Percentiles rank a stretch among this genome's conserved stretches.
Evolutionary conservation across 2,797 vertebrate genomes (phyloP).

Genomic region (Stomatorhinus walkeri): DNA sequence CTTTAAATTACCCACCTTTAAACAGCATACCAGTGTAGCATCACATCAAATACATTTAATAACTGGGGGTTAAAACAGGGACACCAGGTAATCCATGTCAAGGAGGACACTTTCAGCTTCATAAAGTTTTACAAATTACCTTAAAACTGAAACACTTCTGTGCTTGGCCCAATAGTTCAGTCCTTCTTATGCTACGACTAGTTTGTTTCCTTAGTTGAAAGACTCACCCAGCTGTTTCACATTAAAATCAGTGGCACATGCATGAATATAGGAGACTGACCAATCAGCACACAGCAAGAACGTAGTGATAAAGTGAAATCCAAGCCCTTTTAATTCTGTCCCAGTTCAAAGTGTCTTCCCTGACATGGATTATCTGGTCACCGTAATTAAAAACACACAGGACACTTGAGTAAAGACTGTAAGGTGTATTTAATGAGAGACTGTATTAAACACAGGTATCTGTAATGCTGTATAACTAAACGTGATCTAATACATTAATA

Average conservation of each 20-base stretch:
- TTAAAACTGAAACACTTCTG: neutral
- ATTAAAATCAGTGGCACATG: neutral
- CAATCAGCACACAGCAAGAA: neutral
- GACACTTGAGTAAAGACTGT: neutral
- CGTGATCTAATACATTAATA: conserved; percentile 46
- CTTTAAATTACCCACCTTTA: neutral
- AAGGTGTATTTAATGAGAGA: conserved; percentile 28
- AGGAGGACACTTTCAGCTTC: neutral
- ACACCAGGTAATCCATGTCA: neutral
- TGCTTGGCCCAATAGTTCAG: neutral
- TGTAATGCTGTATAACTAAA: conserved; percentile 51
- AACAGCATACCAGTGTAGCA: neutral
- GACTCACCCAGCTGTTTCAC: neutral
- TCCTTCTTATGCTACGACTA: neutral
- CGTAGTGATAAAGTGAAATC: neutral
- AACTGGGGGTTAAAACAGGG: neutral
- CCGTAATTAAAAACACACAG: neutral
- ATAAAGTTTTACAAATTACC: neutral
- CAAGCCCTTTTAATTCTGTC: neutral
- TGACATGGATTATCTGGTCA: neutral
- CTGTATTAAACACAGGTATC: conserved; percentile 40
- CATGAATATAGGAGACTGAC: neutral
- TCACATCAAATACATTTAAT: neutral
- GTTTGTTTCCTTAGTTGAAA: neutral
- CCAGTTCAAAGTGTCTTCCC: neutral